Conservation (phyloP, 2,113 vertebrate genomes). For the Tretioscincus oriximinensis region DNA sequence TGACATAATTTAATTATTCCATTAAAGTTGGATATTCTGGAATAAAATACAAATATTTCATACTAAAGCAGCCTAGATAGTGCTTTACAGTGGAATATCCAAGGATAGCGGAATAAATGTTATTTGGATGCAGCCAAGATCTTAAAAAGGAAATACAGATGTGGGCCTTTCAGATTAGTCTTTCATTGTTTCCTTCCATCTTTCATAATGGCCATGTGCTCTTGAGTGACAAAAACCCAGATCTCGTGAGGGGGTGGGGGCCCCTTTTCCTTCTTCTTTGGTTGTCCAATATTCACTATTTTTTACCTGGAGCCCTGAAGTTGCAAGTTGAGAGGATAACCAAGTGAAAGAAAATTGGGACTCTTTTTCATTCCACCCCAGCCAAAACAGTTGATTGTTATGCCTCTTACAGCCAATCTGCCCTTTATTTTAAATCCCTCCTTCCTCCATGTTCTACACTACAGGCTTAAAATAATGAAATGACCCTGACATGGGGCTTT, state of each 20-base stretch:
- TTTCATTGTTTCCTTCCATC: background rate
- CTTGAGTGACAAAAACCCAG: background rate
- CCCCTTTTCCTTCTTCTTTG: background rate
- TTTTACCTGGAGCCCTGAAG: rapidly evolving
- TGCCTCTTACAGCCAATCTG: background rate
- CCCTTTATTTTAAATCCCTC: slow-evolving; percentile 43
- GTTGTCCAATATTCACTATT: background rate
- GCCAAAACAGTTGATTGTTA: background rate
- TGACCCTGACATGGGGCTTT: slow-evolving; percentile 66
- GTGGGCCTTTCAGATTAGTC: background rate
- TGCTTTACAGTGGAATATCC: too few relatives aligned
- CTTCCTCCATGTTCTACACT: background rate
- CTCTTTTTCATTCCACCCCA: too few relatives aligned
- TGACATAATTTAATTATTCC: too few relatives aligned
- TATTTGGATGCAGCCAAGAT: too few relatives aligned
- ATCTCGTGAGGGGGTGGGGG: background rate
- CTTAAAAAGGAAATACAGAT: background rate
- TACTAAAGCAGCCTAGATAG: too few relatives aligned
- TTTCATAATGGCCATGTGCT: background rate
- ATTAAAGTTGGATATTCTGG: too few relatives aligned
- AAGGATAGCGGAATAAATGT: too few relatives aligned
- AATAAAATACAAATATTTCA: too few relatives aligned
- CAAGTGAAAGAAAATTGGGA: background rate
- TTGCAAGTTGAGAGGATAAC: slow-evolving; percentile 35
- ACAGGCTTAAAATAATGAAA: slow-evolving; percentile 71